phyloP scores from a whole-genome alignment of 2,113 vertebrate genomes.

The Aplodontia rufa region DNA sequence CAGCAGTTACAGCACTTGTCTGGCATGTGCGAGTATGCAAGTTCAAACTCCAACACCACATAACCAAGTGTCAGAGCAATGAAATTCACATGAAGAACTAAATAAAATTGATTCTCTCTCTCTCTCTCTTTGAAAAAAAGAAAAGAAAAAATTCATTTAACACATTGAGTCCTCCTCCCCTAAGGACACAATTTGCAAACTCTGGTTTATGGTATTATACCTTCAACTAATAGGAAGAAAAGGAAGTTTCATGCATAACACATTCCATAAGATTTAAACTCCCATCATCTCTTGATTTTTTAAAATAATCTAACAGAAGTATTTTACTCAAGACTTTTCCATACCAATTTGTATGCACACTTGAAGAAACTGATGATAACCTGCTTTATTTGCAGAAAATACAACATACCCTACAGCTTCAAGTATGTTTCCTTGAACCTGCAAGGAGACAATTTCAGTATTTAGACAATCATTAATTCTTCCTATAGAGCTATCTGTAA shows the following conservation, averaged over 20 bases:
- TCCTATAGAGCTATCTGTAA: not conserved
- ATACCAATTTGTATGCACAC: not conserved
- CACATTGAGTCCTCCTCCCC: conserved; percentile 20
- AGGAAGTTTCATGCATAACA: not conserved
- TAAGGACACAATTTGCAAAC: conserved; percentile 9
- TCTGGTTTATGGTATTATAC: not conserved
- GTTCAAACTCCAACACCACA: too few relatives aligned
- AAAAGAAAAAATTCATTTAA: conserved; percentile 77
- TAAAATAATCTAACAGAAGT: not conserved
- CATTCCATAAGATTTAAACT: not conserved
- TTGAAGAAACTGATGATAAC: conserved; percentile 54
- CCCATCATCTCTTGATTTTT: not conserved
- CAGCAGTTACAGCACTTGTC: too few relatives aligned
- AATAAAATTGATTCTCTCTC: too few relatives aligned
- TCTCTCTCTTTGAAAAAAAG: too few relatives aligned
- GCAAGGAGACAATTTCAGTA: not conserved
- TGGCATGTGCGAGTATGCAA: too few relatives aligned
- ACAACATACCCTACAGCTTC: not conserved
- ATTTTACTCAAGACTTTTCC: conserved; percentile 35
- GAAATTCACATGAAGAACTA: too few relatives aligned
- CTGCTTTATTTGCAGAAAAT: not conserved
- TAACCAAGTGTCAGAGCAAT: too few relatives aligned
- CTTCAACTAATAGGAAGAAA: conserved; percentile 53
- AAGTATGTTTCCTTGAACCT: conserved; percentile 51
- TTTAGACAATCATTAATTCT: not conserved